phyloP scores from a whole-genome alignment of 1,140 invertebrate species.

The Oncopodura yosiiana region DNA sequence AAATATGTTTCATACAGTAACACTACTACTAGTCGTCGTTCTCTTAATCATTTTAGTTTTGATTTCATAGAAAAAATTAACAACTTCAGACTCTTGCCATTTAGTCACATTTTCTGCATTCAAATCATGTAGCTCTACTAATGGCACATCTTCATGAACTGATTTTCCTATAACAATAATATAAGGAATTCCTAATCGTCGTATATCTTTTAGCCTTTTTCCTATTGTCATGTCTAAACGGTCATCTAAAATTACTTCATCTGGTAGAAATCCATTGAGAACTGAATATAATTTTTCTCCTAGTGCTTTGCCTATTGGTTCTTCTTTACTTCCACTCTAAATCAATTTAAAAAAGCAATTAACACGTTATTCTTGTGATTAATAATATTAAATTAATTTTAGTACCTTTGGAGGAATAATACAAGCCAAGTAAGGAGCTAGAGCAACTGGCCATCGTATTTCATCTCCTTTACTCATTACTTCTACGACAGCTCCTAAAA shows the following conservation, averaged over 20 bases:
- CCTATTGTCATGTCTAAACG: slow-evolving; percentile 65
- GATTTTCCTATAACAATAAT: slow-evolving; percentile 59
- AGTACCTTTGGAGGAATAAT: slow-evolving; percentile 72
- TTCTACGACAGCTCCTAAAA: slow-evolving; percentile 55
- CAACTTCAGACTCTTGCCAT: slow-evolving; percentile 2
- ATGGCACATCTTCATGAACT: slow-evolving; percentile 43
- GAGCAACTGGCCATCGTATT: slow-evolving; percentile 61
- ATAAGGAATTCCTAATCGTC: slow-evolving; percentile 61
- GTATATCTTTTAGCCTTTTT: slow-evolving; percentile 57
- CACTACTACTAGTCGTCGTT: too few species aligned
- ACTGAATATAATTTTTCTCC: slow-evolving; percentile 47
- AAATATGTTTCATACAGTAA: too few species aligned
- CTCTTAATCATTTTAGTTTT: slow-evolving; percentile 10
- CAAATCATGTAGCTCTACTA: slow-evolving; percentile 47
- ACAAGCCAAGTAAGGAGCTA: slow-evolving; percentile 70
- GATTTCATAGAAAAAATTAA: slow-evolving; percentile 18
- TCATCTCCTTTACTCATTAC: slow-evolving; percentile 52
- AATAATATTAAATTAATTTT: slow-evolving; percentile 24
- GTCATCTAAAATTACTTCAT: slow-evolving; percentile 72
- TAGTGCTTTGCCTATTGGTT: slow-evolving; percentile 40
- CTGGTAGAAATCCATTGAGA: slow-evolving; percentile 37
- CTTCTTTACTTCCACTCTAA: slow-evolving; percentile 63
- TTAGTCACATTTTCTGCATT: neutral
- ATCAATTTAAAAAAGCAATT: slow-evolving; percentile 30
- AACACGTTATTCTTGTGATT: slow-evolving; percentile 11